These are phyloP conservation scores for Sarcophaga caerulescens DNA, from an alignment of 2,888 invertebrate species.

Conservation along the genomic window DNA sequence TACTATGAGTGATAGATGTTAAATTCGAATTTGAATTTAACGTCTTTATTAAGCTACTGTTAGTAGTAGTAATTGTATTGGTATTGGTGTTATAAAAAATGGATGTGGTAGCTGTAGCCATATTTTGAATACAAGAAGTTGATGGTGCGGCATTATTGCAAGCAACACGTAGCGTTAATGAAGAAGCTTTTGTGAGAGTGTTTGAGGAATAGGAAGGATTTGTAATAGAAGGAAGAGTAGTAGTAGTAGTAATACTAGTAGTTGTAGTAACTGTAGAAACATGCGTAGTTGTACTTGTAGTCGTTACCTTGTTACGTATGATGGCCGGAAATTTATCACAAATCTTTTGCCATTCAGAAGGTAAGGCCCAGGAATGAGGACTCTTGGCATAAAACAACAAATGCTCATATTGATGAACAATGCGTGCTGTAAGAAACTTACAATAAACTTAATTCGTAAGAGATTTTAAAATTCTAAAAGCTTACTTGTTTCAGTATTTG, in stretches of 20 bases:
- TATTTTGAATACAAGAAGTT: constrained; percentile 54
- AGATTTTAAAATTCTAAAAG: constrained; percentile 5
- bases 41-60: constrained; percentile 51
- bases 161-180: constrained; percentile 67
- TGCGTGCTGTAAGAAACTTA: constrained; percentile 74
- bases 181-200: constrained; percentile 58
- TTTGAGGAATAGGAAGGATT: constrained; percentile 53
- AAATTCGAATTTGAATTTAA: constrained; percentile 60
- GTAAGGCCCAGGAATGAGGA: constrained; percentile 80
- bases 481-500: constrained; percentile 73
- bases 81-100: constrained; percentile 27
- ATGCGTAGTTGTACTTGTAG: constrained; percentile 73
- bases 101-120: constrained; percentile 50
- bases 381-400: constrained; percentile 80
- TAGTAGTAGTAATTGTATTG: constrained; percentile 44
- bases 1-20: constrained; percentile 48
- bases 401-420: constrained; percentile 80
- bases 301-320: constrained; percentile 81
- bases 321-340: constrained; percentile 79
- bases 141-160: constrained; percentile 63
- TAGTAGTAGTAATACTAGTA: constrained; percentile 58
- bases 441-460: neutral
- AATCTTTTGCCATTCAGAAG: constrained; percentile 79
- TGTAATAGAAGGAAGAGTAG: constrained; percentile 53
- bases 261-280: constrained; percentile 62